Evolutionary conservation across 2,797 vertebrate genomes (phyloP).

Genomic region (Cynopterus sphinx): DNA sequence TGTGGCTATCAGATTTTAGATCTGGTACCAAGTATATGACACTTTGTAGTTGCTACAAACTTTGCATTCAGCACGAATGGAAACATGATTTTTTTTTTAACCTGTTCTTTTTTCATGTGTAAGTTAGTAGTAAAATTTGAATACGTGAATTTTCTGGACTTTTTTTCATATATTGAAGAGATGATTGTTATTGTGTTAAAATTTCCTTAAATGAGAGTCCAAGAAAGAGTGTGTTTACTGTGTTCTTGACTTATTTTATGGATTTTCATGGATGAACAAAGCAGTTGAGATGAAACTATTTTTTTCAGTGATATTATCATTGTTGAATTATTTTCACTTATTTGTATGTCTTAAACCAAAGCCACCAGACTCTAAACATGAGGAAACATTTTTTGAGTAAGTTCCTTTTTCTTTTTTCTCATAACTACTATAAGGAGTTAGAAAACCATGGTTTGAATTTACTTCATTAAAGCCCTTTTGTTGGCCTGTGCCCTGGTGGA

Average conservation of each 20-base stretch:
- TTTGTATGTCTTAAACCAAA: background rate
- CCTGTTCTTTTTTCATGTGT: background rate
- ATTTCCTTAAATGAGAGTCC: background rate
- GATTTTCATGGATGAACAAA: background rate
- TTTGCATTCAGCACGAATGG: background rate
- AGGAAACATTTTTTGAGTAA: background rate
- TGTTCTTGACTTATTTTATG: background rate
- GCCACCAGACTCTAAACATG: background rate
- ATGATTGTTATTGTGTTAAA: background rate
- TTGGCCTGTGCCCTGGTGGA: background rate
- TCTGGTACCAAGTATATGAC: background rate
- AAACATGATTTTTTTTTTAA: background rate
- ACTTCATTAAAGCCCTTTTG: background rate
- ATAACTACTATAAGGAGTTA: background rate
- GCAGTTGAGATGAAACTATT: constrained; percentile 6
- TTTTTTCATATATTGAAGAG: background rate
- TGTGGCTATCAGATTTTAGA: background rate
- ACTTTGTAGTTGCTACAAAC: background rate
- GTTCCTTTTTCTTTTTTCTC: background rate
- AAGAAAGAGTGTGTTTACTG: background rate
- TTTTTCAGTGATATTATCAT: background rate
- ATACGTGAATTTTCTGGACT: background rate
- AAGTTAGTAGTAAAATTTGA: background rate
- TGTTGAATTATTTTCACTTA: background rate
- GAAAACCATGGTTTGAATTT: background rate